Conservation (phyloP, 2,888 invertebrate species). For the Chloroclystis v-ata region DNA sequence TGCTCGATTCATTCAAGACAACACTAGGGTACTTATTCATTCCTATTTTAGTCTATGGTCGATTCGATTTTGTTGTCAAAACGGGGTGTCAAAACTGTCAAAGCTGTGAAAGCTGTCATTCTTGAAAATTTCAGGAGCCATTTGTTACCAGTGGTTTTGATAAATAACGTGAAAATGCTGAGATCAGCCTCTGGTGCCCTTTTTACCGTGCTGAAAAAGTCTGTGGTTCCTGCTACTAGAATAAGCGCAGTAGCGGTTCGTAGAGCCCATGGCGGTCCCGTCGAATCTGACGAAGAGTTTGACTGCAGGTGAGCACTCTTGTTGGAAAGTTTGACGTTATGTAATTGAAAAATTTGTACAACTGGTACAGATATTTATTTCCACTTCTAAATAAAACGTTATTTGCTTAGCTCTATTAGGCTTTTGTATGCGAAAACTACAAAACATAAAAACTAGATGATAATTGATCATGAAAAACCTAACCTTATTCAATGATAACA, state of each 20-base stretch:
- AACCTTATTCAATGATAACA: neutral
- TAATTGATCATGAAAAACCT: too few relatives aligned
- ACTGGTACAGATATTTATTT: slow-evolving; percentile 10
- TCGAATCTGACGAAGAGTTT: slow-evolving; percentile 91
- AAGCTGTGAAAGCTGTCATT: neutral
- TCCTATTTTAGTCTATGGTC: too few relatives aligned
- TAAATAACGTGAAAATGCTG: slow-evolving; percentile 64
- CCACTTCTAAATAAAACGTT: neutral
- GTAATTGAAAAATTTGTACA: slow-evolving; percentile 56
- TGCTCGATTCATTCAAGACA: too few relatives aligned
- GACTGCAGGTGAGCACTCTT: slow-evolving; percentile 80
- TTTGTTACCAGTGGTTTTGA: slow-evolving; percentile 61
- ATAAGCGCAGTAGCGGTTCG: slow-evolving; percentile 54
- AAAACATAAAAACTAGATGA: too few relatives aligned
- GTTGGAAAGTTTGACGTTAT: slow-evolving; percentile 63
- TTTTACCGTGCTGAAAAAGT: slow-evolving; percentile 60
- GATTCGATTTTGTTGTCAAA: too few relatives aligned
- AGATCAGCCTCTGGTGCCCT: slow-evolving; percentile 65
- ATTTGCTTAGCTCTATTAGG: too few relatives aligned
- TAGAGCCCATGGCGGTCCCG: slow-evolving; percentile 65
- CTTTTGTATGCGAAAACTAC: too few relatives aligned
- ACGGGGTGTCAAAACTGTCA: too few relatives aligned
- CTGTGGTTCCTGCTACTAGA: slow-evolving; percentile 55
- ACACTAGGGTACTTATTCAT: too few relatives aligned
- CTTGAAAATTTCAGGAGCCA: slow-evolving; percentile 46